Evolutionary conservation across 2,113 vertebrate genomes (phyloP).

Genomic region (Acrocephalus kingi): DNA sequence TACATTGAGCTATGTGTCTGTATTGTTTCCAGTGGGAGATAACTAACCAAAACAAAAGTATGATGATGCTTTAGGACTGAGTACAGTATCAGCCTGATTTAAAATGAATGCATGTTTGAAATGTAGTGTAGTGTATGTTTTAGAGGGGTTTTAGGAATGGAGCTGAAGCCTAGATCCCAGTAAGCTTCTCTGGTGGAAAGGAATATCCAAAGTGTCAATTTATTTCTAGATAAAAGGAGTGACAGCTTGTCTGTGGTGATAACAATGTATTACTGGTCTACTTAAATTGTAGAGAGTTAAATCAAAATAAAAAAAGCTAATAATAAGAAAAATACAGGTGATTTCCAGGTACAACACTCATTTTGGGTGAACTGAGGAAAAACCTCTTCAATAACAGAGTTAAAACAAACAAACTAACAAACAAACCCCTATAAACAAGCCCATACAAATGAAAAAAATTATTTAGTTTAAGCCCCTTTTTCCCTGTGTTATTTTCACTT

Average conservation of each 20-base stretch:
- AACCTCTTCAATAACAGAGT: not conserved
- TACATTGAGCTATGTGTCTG: not conserved
- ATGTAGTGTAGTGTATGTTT: too few species aligned
- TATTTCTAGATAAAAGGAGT: not conserved
- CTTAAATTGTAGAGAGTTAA: not conserved
- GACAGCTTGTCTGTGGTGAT: not conserved
- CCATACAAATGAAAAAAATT: not conserved
- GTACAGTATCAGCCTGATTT: not conserved
- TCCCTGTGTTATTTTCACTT: not conserved
- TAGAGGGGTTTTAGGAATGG: too few species aligned
- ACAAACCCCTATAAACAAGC: accelerated
- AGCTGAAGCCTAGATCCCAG: too few species aligned
- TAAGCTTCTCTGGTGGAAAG: too few species aligned
- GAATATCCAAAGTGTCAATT: not conserved
- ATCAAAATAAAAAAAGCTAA: not conserved
- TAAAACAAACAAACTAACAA: not conserved
- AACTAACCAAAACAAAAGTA: not conserved
- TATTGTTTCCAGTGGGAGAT: not conserved
- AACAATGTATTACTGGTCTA: not conserved
- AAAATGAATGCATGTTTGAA: not conserved
- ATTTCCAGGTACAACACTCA: not conserved
- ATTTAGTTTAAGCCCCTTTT: not conserved
- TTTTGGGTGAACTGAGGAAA: not conserved
- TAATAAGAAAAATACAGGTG: not conserved
- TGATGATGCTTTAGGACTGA: not conserved